phyloP scores from a whole-genome alignment of 2,113 vertebrate genomes.

The Miniopterus natalensis region DNA sequence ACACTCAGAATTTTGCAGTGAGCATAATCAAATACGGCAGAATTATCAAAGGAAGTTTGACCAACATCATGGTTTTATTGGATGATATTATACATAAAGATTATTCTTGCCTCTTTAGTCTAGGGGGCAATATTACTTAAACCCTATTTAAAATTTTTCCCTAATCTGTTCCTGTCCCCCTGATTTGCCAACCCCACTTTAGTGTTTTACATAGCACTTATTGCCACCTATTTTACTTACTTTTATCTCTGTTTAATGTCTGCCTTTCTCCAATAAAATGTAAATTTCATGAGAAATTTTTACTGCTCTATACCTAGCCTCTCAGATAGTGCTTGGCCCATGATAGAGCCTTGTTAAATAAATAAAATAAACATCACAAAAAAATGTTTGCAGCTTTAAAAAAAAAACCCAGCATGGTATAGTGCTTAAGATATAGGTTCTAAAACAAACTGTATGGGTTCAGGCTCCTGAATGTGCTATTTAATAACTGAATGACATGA shows the following conservation, averaged over 20 bases:
- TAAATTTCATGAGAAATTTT: background rate
- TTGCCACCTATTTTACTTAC: background rate
- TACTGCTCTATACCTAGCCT: background rate
- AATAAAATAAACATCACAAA: background rate
- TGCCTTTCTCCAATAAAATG: background rate
- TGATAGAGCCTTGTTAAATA: background rate
- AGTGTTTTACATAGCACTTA: background rate
- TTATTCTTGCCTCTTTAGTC: background rate
- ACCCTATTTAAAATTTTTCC: background rate
- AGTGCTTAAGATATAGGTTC: background rate
- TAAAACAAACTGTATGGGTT: background rate
- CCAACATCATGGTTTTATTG: background rate
- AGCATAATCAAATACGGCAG: background rate
- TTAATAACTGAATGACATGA: background rate
- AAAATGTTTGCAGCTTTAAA: background rate
- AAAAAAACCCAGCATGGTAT: background rate
- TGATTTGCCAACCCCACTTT: background rate
- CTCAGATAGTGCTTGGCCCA: background rate
- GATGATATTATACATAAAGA: background rate
- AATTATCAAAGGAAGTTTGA: background rate
- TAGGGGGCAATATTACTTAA: background rate
- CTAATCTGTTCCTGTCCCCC: background rate
- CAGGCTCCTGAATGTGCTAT: background rate
- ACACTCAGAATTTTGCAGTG: background rate
- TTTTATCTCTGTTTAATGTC: background rate